These are phyloP conservation scores for Drosophila prolongata DNA, from an alignment of 2,888 invertebrate species.

Conservation along the genomic window DNA sequence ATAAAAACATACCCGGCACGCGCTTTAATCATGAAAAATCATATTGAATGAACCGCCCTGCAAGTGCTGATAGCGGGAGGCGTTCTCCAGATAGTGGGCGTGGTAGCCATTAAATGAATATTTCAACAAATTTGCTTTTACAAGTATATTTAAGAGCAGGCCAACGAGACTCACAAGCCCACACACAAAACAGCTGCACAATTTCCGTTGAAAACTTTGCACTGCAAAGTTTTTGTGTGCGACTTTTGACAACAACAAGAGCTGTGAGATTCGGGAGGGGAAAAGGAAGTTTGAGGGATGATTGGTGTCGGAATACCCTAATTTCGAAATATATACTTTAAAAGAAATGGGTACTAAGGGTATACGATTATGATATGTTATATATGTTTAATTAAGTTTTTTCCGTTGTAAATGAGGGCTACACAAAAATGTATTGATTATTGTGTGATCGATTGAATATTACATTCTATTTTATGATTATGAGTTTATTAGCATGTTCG, in stretches of 20 bases:
- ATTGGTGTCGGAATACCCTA: constrained; percentile 17
- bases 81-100: constrained; percentile 31
- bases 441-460: too few relatives aligned
- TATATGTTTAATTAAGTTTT: too few relatives aligned
- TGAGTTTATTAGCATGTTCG: too few relatives aligned
- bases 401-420: too few relatives aligned
- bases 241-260: constrained; percentile 61
- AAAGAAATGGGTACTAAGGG: too few relatives aligned
- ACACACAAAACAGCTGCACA: constrained; percentile 76
- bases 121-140: constrained; percentile 64
- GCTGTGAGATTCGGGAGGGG: not conserved
- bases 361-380: too few relatives aligned
- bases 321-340: too few relatives aligned
- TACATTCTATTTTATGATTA: too few relatives aligned
- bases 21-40: constrained; percentile 76
- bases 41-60: constrained; percentile 54
- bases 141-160: constrained; percentile 39
- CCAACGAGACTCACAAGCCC: constrained; percentile 11
- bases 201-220: constrained; percentile 72
- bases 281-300: not conserved
- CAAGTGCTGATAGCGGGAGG: constrained; percentile 50
- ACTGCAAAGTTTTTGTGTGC: constrained; percentile 69
- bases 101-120: constrained; percentile 66
- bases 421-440: too few relatives aligned
- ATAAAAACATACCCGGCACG: constrained; percentile 62